Evolutionary conservation across 2,888 invertebrate species (phyloP).

Genomic region (Nowickia ferox): DNA sequence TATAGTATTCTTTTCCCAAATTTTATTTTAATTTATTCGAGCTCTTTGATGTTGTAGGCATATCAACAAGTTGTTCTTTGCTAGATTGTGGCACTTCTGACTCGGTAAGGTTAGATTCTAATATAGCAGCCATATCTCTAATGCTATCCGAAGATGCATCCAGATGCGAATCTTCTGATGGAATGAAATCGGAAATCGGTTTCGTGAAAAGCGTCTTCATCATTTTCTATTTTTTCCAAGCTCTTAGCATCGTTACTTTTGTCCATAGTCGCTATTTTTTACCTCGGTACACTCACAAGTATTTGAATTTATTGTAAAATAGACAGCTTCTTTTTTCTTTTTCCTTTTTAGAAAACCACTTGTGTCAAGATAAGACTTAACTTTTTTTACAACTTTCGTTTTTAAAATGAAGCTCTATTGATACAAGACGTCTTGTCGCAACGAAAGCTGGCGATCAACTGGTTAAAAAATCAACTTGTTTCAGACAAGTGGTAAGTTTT

Average conservation of each 20-base stretch:
- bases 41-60: conserved; percentile 28
- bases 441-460: conserved; percentile 11
- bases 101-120: conserved; percentile 18
- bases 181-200: conserved; percentile 38
- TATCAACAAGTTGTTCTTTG: conserved; percentile 28
- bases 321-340: conserved; percentile 39
- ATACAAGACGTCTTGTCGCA: conserved; percentile 40
- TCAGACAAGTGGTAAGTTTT: conserved; percentile 20
- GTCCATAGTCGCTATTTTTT: background rate
- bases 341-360: conserved; percentile 29
- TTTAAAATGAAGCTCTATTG: conserved; percentile 20
- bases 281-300: background rate
- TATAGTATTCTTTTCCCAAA: conserved; percentile 40
- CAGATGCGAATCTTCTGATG: conserved; percentile 28
- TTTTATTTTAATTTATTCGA: conserved; percentile 36
- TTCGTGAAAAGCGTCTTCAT: conserved; percentile 45
- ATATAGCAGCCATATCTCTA: background rate
- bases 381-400: conserved; percentile 17
- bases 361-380: conserved; percentile 30
- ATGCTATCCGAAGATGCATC: conserved; percentile 36
- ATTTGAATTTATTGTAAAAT: conserved; percentile 28
- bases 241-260: conserved; percentile 28
- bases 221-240: conserved; percentile 25
- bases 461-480: conserved; percentile 21
- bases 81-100: conserved; percentile 32